Conservation (phyloP, 2,113 vertebrate species). For the Rousettus leschenaultii region DNA sequence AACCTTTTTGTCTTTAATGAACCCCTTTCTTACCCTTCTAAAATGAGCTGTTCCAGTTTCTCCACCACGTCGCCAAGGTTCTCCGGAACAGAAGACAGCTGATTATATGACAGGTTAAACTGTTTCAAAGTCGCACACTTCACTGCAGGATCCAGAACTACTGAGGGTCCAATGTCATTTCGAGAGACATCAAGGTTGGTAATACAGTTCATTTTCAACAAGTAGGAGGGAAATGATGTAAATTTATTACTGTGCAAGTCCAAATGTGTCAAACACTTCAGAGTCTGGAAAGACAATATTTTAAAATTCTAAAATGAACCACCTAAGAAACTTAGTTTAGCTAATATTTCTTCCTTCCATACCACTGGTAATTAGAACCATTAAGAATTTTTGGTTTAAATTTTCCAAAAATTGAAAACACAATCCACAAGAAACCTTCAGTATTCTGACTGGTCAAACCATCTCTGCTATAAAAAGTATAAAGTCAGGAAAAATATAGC, state of each 20-base stretch:
- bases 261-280: conserved; percentile 90
- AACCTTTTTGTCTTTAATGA: neutral
- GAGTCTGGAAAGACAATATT: conserved; percentile 82
- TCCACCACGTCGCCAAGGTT: conserved; percentile 79
- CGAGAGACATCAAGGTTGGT: conserved; percentile 90
- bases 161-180: conserved; percentile 89
- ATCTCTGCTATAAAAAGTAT: neutral
- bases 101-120: conserved; percentile 93
- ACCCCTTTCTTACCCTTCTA: conserved; percentile 89
- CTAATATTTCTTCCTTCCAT: neutral
- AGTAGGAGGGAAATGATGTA: conserved; percentile 83
- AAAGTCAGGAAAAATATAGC: neutral
- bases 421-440: neutral
- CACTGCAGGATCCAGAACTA: conserved; percentile 81
- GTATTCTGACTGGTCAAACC: neutral
- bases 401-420: neutral
- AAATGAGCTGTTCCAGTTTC: conserved; percentile 88
- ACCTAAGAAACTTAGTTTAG: neutral
- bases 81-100: conserved; percentile 84
- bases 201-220: conserved; percentile 89
- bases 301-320: neutral
- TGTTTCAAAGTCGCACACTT: conserved; percentile 87
- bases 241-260: conserved; percentile 94
- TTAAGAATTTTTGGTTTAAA: neutral
- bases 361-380: neutral